Evolutionary conservation across 30 jellyfish, hydroid and myxozoan genomes (phyloP), one percentile per base, ranked within the genome.

Genomic region (Sanderia malayensis): DNA sequence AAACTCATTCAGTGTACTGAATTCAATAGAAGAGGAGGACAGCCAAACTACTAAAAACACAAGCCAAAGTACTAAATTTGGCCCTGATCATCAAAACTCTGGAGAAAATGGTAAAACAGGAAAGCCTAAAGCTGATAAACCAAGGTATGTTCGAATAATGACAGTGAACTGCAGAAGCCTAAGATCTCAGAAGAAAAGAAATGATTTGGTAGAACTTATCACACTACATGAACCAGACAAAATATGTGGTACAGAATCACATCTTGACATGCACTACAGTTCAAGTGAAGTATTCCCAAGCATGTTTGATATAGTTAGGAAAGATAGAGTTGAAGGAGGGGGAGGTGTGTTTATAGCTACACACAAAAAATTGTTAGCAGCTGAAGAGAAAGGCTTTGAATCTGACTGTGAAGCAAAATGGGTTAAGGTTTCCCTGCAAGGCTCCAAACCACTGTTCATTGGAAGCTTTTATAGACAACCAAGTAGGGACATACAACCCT

Each of bases 201-300:
- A 59, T 59, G 44, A 59, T 4, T 59, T 59, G 31, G 44, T 59
- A 31, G 71, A 59, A 18, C 71, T 59, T 17, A 65, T 65, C n/a
- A 31, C 77, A 65, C 58, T 24, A 15, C 77, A 65, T 31, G 65
- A 32, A 55, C 21, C 77, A 65, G 66, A 65, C 33, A 31, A 24
- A 19, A 41, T 41, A 13, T 68, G 81, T 44, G 67, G 81, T 24
- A 68, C 81, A 68, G 81, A 68, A 44, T 68, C 67, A 41, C 81
- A 68, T 44, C 81, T 68, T 68, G 67, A 68, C 66, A 68, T 17
- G 20, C 4, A 33, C 60, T 68, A 68, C 44, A 68, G 69, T 33
- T 32, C 81, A 32, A 24, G 46, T 24, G 81, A 44, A 47, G 69
- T 41, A 24, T 44, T 68, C 49, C 73, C 73, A 31, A 21, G 25